Evolutionary conservation across 2,888 invertebrate genomes (phyloP).

Genomic region (Branchipolynoe longqiensis): DNA sequence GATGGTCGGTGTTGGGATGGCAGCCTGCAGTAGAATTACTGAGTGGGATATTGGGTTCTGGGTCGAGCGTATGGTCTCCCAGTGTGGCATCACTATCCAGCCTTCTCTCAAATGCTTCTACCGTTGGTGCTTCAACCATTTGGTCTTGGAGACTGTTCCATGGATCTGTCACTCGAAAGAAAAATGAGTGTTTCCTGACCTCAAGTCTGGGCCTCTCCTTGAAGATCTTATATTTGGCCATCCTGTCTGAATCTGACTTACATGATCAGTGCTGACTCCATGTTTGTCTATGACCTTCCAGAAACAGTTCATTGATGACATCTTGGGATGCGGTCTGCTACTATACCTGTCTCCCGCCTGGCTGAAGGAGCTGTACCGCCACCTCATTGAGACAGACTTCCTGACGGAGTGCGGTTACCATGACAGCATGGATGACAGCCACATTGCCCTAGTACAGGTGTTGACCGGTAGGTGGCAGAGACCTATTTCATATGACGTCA

Average conservation of each 20-base stretch:
- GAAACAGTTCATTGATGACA: conserved; percentile 94
- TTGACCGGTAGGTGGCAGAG: conserved; percentile 91
- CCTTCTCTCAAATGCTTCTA: too few relatives aligned
- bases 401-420: conserved; percentile 86
- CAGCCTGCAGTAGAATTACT: too few relatives aligned
- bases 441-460: conserved; percentile 87
- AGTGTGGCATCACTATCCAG: too few relatives aligned
- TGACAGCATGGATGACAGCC: conserved; percentile 79
- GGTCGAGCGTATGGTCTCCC: too few relatives aligned
- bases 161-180: too few relatives aligned
- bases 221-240: neutral
- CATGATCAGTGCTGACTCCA: neutral
- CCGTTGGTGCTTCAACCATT: too few relatives aligned
- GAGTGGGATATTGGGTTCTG: too few relatives aligned
- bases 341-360: conserved; percentile 96
- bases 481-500: too few relatives aligned
- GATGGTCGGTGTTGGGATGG: too few relatives aligned
- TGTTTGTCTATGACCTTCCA: conserved; percentile 80
- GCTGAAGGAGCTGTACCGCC: conserved; percentile 95
- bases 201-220: too few relatives aligned
- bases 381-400: conserved; percentile 88
- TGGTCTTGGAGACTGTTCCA: too few relatives aligned
- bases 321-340: conserved; percentile 94
- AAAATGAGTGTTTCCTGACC: too few relatives aligned
- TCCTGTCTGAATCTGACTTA: neutral